Evolutionary conservation across 2,797 vertebrate species (phyloP), one percentile per base, ranked within the genome.

Genomic region (Sebastes kiyomatsui): DNA sequence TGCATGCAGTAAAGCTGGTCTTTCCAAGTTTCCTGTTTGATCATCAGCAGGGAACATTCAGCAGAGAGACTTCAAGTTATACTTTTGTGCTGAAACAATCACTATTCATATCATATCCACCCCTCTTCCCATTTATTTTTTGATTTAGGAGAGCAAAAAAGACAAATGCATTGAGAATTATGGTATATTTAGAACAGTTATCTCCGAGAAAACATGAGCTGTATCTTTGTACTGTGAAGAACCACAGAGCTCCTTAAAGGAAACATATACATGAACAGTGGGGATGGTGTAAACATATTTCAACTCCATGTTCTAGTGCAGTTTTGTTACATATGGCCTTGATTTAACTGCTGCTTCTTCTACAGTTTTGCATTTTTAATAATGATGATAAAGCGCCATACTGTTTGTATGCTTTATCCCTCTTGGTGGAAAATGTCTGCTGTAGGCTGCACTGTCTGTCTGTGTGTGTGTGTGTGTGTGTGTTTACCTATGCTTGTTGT

Each of bases 281-380:
- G 54, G 49, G 56, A 52, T 32, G 13, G 22, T 75, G 22, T 6
- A 54, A 28, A 46, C 23, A 46, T 71, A 54, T 71, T 77, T 67
- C 22, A 75, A 65, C 54, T 58, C 23, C 42, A 61, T 62, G 56
- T 71, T 80, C 38, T 67, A 25, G 33, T 35, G 32, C 62, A 25
- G 33, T 42, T 23, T 23, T 64, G 32, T 35, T 64, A 8, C 61
- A 23, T 14, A 72, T 14, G 64, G 64, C 62, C 32, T 54, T 73
- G 66, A 82, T 74, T 81, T 83, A 77, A 77, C 77, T 66, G 66
- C 75, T 84, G 79, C 62, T 67, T 77, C 65, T 72, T 35, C 70
- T 13, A 55, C 56, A 10, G 74, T 80, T 85, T 85, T 82, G 67
- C 66, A 83, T 85, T 84, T 84, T 86, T 84, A 87, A 87, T 87